Percentiles rank a stretch among this genome's conserved stretches.
These are phyloP conservation scores for Poicephalus meyeri DNA, from an alignment of 2,113 vertebrate genomes.

Conservation along the genomic window DNA sequence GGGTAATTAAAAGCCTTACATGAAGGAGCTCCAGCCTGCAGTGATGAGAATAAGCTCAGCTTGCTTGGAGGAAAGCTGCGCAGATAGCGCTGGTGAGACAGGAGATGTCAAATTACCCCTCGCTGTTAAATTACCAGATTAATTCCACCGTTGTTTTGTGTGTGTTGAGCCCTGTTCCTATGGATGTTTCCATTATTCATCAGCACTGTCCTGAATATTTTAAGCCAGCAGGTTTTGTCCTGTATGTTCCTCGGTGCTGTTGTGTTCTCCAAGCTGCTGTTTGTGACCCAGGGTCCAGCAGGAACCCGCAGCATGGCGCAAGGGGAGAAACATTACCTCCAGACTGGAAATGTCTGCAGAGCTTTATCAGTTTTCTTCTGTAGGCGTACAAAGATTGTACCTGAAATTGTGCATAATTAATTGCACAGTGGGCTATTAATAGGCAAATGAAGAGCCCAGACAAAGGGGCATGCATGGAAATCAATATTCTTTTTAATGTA, in stretches of 20 bases:
- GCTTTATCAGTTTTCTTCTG: background rate
- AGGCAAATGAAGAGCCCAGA: background rate
- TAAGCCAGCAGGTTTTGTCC: background rate
- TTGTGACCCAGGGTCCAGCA: background rate
- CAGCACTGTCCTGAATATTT: background rate
- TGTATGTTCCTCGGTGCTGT: background rate
- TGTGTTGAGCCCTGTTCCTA: background rate
- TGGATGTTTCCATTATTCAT: background rate
- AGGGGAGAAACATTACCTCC: background rate
- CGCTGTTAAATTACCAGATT: background rate
- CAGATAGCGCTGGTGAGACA: background rate
- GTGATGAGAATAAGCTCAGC: accelerated
- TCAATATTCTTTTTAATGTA: conserved; percentile 5
- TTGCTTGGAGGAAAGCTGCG: background rate
- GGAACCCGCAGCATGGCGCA: accelerated
- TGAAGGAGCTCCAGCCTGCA: background rate
- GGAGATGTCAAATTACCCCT: background rate
- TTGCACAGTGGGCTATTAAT: background rate
- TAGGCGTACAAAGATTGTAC: background rate
- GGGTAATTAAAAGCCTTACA: background rate
- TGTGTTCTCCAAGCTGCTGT: background rate
- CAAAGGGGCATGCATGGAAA: background rate
- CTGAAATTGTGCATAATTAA: background rate
- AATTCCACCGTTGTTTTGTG: background rate
- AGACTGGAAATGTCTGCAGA: background rate